phyloP scores from a whole-genome alignment of 2,888 invertebrate species.

The Lepidocyrtoides sp. region DNA sequence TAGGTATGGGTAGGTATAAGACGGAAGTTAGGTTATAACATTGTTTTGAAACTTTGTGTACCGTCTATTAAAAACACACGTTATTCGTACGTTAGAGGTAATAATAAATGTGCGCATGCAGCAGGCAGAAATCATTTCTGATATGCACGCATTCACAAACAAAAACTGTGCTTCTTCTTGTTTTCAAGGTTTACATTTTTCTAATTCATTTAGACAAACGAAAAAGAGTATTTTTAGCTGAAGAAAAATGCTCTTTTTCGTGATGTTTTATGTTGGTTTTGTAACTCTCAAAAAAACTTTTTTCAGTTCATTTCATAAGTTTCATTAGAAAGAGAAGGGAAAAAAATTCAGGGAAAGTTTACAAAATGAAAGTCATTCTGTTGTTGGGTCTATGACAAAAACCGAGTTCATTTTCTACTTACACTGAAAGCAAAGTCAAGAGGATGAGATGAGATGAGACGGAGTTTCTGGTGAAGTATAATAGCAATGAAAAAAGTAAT shows the following conservation, averaged over 20 bases:
- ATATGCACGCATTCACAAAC: neutral
- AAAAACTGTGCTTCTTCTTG: neutral
- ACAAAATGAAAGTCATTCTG: constrained; percentile 37
- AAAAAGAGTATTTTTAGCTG: neutral
- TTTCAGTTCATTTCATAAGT: constrained; percentile 50
- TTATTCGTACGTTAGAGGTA: too few species aligned
- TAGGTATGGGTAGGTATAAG: neutral
- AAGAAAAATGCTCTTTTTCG: constrained; percentile 5
- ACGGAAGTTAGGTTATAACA: too few species aligned
- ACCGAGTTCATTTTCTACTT: constrained; percentile 36
- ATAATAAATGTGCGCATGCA: neutral
- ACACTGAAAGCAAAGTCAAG: constrained; percentile 26
- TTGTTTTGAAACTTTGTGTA: neutral
- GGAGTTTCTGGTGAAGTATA: neutral
- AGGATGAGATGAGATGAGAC: neutral
- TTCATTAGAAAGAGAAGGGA: constrained; percentile 13
- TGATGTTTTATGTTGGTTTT: neutral
- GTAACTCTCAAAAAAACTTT: neutral
- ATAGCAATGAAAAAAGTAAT: neutral
- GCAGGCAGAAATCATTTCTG: neutral
- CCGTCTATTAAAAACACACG: neutral
- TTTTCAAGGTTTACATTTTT: constrained; percentile 65
- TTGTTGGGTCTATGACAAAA: constrained; percentile 18
- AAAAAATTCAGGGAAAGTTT: constrained; percentile 53
- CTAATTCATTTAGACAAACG: constrained; percentile 25